Base-by-base conservation (phyloP, 2,888 invertebrate species). In the Sympetrum striolatum region DNA sequence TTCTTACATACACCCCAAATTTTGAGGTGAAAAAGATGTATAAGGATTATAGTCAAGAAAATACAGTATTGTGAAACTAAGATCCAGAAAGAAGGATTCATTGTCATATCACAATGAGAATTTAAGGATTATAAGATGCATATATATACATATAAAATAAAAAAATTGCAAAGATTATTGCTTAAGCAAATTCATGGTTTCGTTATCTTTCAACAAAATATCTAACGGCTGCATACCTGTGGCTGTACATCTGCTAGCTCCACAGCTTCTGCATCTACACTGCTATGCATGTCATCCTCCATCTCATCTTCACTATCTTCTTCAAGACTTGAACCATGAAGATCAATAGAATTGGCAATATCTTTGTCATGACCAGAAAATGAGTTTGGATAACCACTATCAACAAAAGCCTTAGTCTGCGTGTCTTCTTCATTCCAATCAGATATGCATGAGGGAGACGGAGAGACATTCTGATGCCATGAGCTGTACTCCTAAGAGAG, bases 361-460 rank as follows among this genome's bases (percentile, higher is more conserved):
- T 86, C 86, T 86, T 64, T 86, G 60, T 86, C 90, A 81, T 90
- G 90, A 22, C 60, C 90, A 82, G 90, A 90, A 31, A 64, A 81
- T 22, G 90, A 90, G 48, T 90, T 90, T 10, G 90, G 90, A 25
- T 90, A 90, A 8, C 90, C 90, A 79, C 90, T 90, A 31, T 90
- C 90, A 6, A 81, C 90, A 35, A 35, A 22, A 37, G 86, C 86
- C 37, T 60, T 86, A 39, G 86, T 25, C n/a, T 86, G 86, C 10
- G 86, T 86, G n/a, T 86, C 86, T 60, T 86, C 86, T n/a, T 86
- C 86, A 60, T 86, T 86, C 86, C 86, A 86, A 37, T 86, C 86
- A 60, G 86, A 86, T 14, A n/a, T 60, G 12, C 60, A 86, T 12
- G 86, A 86, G 0, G 86, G 86, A n/a, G 35, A 31, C 22, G 86